Evolutionary conservation across 2,797 vertebrate genomes (phyloP).

Genomic region (Limosa lapponica): DNA sequence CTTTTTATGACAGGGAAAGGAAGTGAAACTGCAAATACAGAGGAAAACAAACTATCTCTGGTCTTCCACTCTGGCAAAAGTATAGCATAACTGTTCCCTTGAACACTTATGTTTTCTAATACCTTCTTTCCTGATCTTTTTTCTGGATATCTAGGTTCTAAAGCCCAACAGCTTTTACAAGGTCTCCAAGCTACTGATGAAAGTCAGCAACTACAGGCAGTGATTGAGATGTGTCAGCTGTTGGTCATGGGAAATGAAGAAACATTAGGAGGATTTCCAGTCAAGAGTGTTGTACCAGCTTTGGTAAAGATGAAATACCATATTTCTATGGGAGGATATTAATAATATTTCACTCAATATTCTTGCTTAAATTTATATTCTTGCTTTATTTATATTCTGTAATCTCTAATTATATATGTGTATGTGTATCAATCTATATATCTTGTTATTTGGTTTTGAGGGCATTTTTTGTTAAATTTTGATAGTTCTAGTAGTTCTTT

Average conservation of each 20-base stretch:
- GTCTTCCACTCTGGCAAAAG: slow-evolving; percentile 40
- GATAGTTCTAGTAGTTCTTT: neutral
- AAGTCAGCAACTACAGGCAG: slow-evolving; percentile 97
- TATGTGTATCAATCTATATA: fast-evolving
- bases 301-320: slow-evolving; percentile 81
- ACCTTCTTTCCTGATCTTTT: neutral
- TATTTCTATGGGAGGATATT: neutral
- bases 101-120: neutral
- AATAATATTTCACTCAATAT: neutral
- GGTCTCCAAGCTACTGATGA: slow-evolving; percentile 98
- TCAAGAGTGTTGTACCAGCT: slow-evolving; percentile 97
- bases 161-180: slow-evolving; percentile 97
- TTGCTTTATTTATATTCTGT: neutral
- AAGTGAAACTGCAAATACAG: slow-evolving; percentile 54
- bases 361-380: neutral
- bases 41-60: slow-evolving; percentile 55
- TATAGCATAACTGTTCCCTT: neutral
- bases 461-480: neutral
- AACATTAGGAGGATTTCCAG: slow-evolving; percentile 97
- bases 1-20: slow-evolving; percentile 43
- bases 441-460: neutral
- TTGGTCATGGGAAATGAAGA: slow-evolving; percentile 99
- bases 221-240: slow-evolving; percentile 99
- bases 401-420: neutral
- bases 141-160: slow-evolving; percentile 86